Evolutionary conservation across 2,888 invertebrate species (phyloP), one percentile per base, ranked within the genome.

Genomic region (Rhimphoctona megacephalus): DNA sequence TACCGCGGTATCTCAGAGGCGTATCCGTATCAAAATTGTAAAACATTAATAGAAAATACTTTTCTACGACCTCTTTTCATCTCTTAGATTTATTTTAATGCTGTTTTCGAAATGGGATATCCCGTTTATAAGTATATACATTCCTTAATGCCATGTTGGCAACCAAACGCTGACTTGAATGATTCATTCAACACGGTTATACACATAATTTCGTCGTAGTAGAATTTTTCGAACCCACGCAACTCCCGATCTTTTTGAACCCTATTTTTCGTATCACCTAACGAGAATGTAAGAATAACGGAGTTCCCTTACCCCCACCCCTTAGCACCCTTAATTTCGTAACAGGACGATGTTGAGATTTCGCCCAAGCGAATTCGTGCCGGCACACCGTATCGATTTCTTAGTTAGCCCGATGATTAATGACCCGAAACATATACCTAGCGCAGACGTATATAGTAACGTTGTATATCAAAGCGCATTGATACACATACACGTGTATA

Each of bases 381-480:
- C 52, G 22, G 70, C 33, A 74, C 17, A 61, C 61, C 5, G 43
- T 86, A 86, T 86, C 81, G 86, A 86, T 86, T 86, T 83, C 83
- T 86, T 81, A 86, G 81, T 86, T 83, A 86, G 81, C 57, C 22
- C 61, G 83, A 83, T 86, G 86, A 86, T 86, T 86, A 86, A 86
- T 83, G 83, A 81, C 81, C 43, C 61, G 4, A 30, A 70, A 57
- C 33, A 61, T 30, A 72, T 70, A 66, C 46, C 54, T 69, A 57
- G 25, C 19, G 46, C 64, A 69, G 54, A 66, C 54, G 19, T 66
- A 36, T 69, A 79, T 81, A 72, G 69, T 33, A 61, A 69, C 57
- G 39, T 78, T 46, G 39, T 72, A 66, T 19, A 52, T 67, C 67
- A 78, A 33, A 52, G 6, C 39, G 64, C 67, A 67, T 66, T 66